Evolutionary conservation across 2,888 invertebrate species (phyloP).

Genomic region (Elgonia sp.): DNA sequence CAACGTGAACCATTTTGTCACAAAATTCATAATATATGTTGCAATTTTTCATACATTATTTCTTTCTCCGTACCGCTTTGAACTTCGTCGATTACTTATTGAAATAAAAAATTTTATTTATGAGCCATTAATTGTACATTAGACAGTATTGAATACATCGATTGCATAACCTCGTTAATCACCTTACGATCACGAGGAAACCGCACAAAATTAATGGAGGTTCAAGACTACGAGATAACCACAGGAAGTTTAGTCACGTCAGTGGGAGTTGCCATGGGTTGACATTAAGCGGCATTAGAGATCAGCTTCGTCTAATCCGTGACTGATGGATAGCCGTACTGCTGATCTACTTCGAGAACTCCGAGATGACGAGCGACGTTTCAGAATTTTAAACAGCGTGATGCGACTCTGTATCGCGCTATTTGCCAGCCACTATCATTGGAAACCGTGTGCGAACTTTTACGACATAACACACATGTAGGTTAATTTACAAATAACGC

Average conservation of each 20-base stretch:
- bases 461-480: constrained; percentile 19
- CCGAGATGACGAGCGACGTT: constrained; percentile 57
- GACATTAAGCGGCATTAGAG: constrained; percentile 81
- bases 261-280: constrained; percentile 76
- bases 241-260: constrained; percentile 81
- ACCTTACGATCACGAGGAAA: constrained; percentile 65
- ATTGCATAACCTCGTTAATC: constrained; percentile 74
- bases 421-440: constrained; percentile 17
- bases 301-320: constrained; percentile 81
- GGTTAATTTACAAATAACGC: constrained; percentile 56
- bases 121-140: constrained; percentile 51
- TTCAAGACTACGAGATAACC: constrained; percentile 72
- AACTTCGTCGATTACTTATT: background rate
- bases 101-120: background rate
- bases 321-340: constrained; percentile 80
- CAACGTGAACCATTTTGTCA: no score
- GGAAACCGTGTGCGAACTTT: background rate
- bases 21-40: no score
- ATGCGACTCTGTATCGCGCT: constrained; percentile 21
- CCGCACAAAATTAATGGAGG: constrained; percentile 71
- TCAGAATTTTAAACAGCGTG: constrained; percentile 75
- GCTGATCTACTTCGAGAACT: constrained; percentile 74
- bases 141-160: constrained; percentile 58
- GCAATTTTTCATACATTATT: no score
- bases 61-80: no score